These are phyloP conservation scores for Rostratula benghalensis DNA, from an alignment of 2,113 vertebrate species.

Conservation along the genomic window DNA sequence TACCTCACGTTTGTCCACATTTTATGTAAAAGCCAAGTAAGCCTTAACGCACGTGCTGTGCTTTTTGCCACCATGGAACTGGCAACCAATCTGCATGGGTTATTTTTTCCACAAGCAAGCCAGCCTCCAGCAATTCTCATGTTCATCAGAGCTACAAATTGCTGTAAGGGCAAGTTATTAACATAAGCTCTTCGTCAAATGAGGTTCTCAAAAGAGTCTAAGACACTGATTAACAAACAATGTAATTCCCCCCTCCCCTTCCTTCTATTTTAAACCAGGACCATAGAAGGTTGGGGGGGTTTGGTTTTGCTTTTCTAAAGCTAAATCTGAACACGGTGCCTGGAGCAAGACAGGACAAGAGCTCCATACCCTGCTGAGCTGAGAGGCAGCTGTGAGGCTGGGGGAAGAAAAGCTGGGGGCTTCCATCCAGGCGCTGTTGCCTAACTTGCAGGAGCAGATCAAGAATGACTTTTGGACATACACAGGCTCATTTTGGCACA, in stretches of 20 bases:
- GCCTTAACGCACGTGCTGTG: background rate
- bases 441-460: fast-evolving
- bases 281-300: background rate
- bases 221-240: background rate
- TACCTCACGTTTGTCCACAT: background rate
- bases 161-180: constrained; percentile 15
- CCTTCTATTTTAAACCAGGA: background rate
- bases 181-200: background rate
- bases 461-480: background rate
- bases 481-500: fast-evolving
- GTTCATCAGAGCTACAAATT: background rate
- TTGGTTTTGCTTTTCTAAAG: background rate
- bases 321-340: background rate
- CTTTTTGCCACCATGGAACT: background rate
- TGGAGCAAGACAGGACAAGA: background rate
- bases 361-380: background rate
- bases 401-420: background rate
- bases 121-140: background rate
- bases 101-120: constrained; percentile 8
- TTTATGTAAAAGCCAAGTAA: background rate
- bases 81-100: background rate
- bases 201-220: background rate
- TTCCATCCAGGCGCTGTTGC: background rate
- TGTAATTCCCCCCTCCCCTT: background rate
- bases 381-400: background rate